Percentiles rank a stretch among this genome's conserved stretches.
Conservation (phyloP, 1,140 invertebrate genomes). For the Nasonia vitripennis region DNA sequence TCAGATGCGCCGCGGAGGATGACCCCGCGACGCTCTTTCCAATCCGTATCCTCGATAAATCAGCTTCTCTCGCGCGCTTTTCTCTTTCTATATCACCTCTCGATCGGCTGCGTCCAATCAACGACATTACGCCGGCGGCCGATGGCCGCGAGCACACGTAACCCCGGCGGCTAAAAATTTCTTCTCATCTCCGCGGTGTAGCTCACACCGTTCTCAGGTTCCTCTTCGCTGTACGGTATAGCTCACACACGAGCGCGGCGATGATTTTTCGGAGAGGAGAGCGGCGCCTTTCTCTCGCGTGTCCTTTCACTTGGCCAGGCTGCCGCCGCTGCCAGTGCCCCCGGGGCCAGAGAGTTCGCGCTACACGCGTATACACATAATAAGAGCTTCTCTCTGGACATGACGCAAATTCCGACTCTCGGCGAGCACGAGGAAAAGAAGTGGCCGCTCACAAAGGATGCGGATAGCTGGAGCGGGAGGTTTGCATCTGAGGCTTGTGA, state of each 20-base stretch:
- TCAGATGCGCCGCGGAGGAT: constrained; percentile 17
- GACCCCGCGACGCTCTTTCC: neutral
- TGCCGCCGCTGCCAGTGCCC: constrained; percentile 38
- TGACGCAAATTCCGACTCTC: constrained; percentile 60
- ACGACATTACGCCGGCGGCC: neutral
- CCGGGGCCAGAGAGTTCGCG: constrained; percentile 45
- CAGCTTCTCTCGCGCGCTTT: neutral
- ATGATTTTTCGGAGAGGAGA: constrained; percentile 22
- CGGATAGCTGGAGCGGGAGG: neutral
- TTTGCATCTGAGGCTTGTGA: constrained; percentile 46
- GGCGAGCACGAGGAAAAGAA: neutral
- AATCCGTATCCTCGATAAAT: neutral
- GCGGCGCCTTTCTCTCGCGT: constrained; percentile 60
- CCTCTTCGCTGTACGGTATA: constrained; percentile 34
- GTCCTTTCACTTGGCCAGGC: constrained; percentile 69
- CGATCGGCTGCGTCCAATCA: neutral
- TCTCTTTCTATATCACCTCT: constrained; percentile 8
- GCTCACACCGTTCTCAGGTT: neutral
- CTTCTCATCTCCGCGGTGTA: constrained; percentile 38
- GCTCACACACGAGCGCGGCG: constrained; percentile 14
- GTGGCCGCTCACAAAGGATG: constrained; percentile 19
- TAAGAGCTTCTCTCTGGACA: constrained; percentile 59
- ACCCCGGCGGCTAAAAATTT: constrained; percentile 11
- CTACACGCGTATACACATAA: neutral
- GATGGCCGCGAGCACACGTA: neutral